Evolutionary conservation across 2,113 vertebrate genomes (phyloP).

Genomic region (Vidua macroura): DNA sequence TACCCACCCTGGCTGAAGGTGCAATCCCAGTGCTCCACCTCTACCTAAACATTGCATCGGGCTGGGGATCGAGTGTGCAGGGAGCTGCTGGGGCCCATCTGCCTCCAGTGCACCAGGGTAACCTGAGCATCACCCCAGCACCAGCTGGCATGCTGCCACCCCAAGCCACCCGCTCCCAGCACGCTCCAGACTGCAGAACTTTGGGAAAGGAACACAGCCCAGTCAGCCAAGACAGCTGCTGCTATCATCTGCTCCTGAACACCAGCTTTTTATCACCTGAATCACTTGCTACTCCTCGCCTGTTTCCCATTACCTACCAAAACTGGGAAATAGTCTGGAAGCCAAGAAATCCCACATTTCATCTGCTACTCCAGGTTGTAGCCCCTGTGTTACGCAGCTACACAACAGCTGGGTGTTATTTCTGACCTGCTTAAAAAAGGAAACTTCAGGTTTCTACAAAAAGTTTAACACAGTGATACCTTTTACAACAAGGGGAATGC

Average conservation of each 20-base stretch:
- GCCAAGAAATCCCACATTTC: not conserved
- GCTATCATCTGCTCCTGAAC: not conserved
- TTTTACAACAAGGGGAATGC: not conserved
- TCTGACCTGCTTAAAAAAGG: not conserved
- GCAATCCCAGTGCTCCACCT: not conserved
- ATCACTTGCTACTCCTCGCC: not conserved
- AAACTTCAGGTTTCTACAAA: not conserved
- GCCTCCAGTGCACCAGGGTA: fast-evolving
- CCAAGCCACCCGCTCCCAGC: not conserved
- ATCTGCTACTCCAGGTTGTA: not conserved
- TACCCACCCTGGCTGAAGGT: not conserved
- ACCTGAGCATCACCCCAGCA: not conserved
- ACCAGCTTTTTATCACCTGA: not conserved
- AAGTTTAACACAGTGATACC: not conserved
- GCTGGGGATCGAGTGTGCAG: not conserved
- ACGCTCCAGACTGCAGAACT: not conserved
- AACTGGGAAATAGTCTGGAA: not conserved
- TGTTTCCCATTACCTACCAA: not conserved
- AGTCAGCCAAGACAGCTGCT: not conserved
- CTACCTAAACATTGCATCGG: not conserved
- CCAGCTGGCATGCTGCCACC: not conserved
- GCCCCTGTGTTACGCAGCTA: not conserved
- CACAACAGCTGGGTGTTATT: not conserved
- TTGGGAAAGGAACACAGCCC: not conserved
- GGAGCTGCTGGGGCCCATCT: not conserved